Percentiles rank a stretch among this genome's conserved stretches.
Conservation (phyloP, 2,888 invertebrate species). For the Lobophora halterata region DNA sequence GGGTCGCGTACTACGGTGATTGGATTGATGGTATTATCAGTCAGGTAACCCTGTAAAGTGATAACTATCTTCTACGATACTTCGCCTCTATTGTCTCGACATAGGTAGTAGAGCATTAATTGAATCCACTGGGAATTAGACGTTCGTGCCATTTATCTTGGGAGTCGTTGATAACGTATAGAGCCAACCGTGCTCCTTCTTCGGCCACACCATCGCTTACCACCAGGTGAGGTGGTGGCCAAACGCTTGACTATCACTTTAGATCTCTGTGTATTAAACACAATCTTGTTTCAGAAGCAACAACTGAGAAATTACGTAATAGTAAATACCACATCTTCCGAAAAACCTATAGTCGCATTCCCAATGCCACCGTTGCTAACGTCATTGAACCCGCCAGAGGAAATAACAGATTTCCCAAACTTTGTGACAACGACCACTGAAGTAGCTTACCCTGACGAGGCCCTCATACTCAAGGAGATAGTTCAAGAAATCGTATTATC, state of each 20-base stretch:
- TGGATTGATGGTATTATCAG: constrained; percentile 45
- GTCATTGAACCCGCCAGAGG: neutral
- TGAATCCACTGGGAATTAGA: no score
- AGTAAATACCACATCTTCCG: neutral
- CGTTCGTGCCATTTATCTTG: no score
- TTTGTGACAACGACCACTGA: neutral
- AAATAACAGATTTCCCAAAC: neutral
- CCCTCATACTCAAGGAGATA: constrained; percentile 7
- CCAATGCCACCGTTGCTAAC: constrained; percentile 1
- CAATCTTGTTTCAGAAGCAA: constrained; percentile 5
- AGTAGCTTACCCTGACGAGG: constrained; percentile 4
- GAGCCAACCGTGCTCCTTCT: no score
- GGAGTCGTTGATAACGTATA: no score
- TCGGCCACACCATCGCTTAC: no score
- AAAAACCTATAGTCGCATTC: neutral
- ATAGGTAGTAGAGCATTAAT: no score
- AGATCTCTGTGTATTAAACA: no score
- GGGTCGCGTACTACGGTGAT: constrained; percentile 37
- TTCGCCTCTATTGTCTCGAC: no score
- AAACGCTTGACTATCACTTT: no score
- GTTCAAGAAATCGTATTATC: constrained; percentile 10
- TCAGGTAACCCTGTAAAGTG: constrained; percentile 32
- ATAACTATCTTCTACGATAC: no score
- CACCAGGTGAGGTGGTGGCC: no score
- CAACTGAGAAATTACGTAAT: neutral